These are phyloP conservation scores for Chionodraco myersi DNA, from an alignment of 2,113 vertebrate genomes.

Conservation along the genomic window DNA sequence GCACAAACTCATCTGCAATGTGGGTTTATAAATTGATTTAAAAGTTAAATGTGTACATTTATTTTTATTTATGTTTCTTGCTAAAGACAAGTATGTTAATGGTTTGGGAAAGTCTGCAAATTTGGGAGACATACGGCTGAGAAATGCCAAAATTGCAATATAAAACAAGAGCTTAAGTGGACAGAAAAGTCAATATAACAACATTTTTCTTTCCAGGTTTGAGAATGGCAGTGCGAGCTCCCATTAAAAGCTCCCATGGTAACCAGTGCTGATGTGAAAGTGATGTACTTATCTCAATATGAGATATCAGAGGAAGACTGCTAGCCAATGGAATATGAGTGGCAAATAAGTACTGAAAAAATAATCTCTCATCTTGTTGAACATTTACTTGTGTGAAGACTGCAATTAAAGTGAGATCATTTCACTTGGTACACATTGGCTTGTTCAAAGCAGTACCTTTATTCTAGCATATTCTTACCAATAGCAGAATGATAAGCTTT, in stretches of 20 bases:
- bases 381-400: background rate
- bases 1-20: background rate
- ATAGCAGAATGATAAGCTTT: background rate
- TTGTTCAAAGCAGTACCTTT: background rate
- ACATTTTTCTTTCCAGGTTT: background rate
- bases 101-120: background rate
- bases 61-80: background rate
- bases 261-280: background rate
- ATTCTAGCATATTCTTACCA: background rate
- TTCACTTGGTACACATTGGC: background rate
- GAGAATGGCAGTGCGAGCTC: background rate
- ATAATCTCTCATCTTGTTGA: background rate
- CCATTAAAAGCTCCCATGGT: background rate
- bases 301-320: conserved; percentile 2
- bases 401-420: conserved; percentile 4
- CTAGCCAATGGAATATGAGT: background rate
- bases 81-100: background rate
- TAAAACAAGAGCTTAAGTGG: background rate
- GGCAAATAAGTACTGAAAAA: background rate
- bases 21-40: background rate
- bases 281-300: conserved; percentile 8
- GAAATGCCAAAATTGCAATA: background rate
- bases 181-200: conserved; percentile 10
- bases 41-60: background rate
- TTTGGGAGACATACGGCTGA: background rate